Percentiles rank a stretch among this genome's conserved stretches.
These are phyloP conservation scores for Tetragonisca angustula DNA, from an alignment of 2,888 invertebrate genomes.

Conservation along the genomic window DNA sequence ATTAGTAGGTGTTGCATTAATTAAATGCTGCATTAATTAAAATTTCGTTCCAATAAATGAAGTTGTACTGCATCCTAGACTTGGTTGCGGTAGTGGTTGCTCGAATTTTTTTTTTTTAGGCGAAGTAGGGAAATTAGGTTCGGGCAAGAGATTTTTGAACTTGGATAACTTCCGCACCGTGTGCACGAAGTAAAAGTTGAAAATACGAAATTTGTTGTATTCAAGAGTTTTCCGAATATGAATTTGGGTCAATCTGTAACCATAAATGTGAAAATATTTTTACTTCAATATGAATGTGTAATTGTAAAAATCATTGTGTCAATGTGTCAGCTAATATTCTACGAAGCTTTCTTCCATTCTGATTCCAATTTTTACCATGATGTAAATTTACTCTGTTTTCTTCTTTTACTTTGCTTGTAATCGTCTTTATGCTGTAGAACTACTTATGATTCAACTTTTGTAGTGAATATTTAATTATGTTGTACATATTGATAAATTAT, in stretches of 20 bases:
- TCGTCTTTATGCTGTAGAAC: no score
- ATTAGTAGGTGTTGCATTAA: background rate
- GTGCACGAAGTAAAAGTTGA: slow-evolving; percentile 14
- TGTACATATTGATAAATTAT: no score
- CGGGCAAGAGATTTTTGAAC: background rate
- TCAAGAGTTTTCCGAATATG: background rate
- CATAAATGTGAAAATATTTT: background rate
- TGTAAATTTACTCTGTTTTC: no score
- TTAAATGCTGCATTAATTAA: background rate
- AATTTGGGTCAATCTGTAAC: background rate
- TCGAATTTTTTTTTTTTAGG: background rate
- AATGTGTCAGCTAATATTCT: rapidly evolving
- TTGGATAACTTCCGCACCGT: slow-evolving; percentile 18
- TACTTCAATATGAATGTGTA: background rate
- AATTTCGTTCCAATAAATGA: background rate
- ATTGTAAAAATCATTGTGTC: background rate
- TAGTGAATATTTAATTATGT: no score
- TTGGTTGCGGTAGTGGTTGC: no score
- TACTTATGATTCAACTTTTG: no score
- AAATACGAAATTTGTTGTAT: background rate
- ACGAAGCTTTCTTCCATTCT: background rate
- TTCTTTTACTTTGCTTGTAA: no score
- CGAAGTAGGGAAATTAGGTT: background rate
- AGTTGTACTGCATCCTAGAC: background rate
- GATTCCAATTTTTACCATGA: no score